phyloP scores from a whole-genome alignment of 2,113 vertebrate species.

The Climacteris rufus region DNA sequence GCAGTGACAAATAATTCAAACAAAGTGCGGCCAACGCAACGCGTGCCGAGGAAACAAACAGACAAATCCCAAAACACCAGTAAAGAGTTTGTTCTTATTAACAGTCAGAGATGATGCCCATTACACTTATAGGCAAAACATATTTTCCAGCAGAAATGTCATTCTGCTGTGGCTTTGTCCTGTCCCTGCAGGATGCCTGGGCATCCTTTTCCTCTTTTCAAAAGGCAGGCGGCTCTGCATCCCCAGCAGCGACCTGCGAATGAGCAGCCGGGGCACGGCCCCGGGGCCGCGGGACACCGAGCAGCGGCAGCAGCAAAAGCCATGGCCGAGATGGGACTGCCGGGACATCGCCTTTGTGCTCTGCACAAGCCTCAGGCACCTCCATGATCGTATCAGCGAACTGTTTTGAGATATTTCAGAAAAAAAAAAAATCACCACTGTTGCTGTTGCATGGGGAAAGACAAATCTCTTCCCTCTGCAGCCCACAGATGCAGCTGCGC shows the following conservation, averaged over 20 bases:
- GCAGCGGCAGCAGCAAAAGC: background rate
- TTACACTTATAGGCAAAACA: background rate
- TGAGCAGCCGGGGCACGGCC: background rate
- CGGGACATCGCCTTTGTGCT: rapidly evolving
- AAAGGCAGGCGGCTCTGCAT: background rate
- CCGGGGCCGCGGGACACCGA: background rate
- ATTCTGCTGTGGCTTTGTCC: slow-evolving; percentile 3
- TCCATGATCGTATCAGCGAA: background rate
- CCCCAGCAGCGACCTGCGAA: background rate
- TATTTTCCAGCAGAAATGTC: background rate
- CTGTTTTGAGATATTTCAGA: background rate
- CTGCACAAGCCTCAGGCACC: background rate
- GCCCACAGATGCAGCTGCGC: background rate
- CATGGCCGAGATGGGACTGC: background rate
- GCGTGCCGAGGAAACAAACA: background rate
- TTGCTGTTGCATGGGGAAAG: background rate
- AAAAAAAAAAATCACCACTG: background rate
- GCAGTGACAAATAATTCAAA: background rate
- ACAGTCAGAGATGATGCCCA: background rate
- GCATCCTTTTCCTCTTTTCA: background rate
- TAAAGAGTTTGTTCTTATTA: background rate
- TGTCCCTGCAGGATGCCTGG: background rate
- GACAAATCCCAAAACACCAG: background rate
- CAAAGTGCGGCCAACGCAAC: background rate
- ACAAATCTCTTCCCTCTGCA: background rate